Percentiles rank a stretch among this genome's conserved stretches.
Evolutionary conservation across 2,113 vertebrate genomes (phyloP).

Genomic region (Chaetodon trifascialis): DNA sequence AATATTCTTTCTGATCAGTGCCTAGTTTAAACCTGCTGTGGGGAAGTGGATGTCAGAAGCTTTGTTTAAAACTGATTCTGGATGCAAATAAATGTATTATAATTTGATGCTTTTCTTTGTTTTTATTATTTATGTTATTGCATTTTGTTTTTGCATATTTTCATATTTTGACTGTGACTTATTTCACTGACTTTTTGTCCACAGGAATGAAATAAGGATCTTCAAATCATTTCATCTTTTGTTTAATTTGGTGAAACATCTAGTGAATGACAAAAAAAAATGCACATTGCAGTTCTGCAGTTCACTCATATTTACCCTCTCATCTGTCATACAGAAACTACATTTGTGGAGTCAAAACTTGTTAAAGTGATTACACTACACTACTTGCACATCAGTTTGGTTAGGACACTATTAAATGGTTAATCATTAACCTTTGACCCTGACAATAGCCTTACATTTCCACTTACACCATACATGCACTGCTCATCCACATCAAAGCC

Average conservation of each 20-base stretch:
- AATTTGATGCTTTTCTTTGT: background rate
- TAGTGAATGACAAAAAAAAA: background rate
- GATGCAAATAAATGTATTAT: background rate
- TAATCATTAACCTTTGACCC: slow-evolving; percentile 59
- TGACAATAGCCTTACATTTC: slow-evolving; percentile 34
- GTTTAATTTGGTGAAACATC: background rate
- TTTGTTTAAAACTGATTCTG: background rate
- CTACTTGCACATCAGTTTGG: background rate
- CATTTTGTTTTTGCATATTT: background rate
- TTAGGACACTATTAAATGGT: slow-evolving; percentile 30
- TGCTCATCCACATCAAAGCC: slow-evolving; percentile 64
- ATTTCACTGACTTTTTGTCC: background rate
- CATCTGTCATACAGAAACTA: background rate
- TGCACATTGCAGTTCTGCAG: background rate
- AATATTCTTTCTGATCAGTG: background rate
- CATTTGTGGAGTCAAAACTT: background rate
- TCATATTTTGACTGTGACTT: background rate
- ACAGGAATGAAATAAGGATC: background rate
- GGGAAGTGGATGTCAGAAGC: background rate
- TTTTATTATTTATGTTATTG: background rate
- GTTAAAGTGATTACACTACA: background rate
- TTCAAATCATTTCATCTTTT: background rate
- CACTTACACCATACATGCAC: slow-evolving; percentile 8
- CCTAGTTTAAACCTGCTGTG: background rate
- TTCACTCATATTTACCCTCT: background rate